Conservation (phyloP, 64 coral and sea anemone species). For the Porites lutea region DNA sequence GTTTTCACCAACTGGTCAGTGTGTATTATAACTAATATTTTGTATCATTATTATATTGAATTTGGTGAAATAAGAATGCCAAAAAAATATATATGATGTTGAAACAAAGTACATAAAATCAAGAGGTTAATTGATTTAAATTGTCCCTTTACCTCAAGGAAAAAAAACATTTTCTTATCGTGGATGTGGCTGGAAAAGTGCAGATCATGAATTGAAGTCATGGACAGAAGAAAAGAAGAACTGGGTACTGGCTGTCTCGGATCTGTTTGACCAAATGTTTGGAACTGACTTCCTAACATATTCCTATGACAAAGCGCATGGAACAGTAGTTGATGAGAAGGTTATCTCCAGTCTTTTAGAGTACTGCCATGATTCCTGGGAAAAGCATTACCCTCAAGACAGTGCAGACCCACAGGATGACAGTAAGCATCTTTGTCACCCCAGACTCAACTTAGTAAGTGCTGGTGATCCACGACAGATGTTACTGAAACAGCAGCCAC, state of each 20-base stretch:
- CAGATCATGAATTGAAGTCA: not conserved
- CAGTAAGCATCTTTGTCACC: too few species aligned
- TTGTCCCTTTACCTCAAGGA: not conserved
- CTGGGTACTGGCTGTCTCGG: constrained; percentile 23
- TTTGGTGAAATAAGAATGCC: too few species aligned
- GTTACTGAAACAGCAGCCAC: too few species aligned
- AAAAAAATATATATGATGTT: not conserved
- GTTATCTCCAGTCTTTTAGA: not conserved
- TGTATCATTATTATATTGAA: too few species aligned
- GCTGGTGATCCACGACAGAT: too few species aligned
- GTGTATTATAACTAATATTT: too few species aligned
- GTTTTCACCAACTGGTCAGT: too few species aligned
- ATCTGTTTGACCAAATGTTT: constrained; percentile 59
- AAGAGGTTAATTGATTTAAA: not conserved
- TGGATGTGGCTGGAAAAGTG: constrained; percentile 62
- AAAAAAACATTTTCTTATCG: constrained; percentile 44
- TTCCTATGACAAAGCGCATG: constrained; percentile 41
- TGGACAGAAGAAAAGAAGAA: constrained; percentile 56
- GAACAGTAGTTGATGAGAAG: constrained; percentile 28
- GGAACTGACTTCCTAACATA: constrained; percentile 55
- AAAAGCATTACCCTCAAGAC: too few species aligned
- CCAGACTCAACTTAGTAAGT: too few species aligned
- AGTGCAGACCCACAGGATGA: too few species aligned
- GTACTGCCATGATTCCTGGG: constrained; percentile 41
- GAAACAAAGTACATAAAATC: not conserved